phyloP scores from a whole-genome alignment of 35 echinoderm and acorn worm genomes.

The Amphiura filiformis region DNA sequence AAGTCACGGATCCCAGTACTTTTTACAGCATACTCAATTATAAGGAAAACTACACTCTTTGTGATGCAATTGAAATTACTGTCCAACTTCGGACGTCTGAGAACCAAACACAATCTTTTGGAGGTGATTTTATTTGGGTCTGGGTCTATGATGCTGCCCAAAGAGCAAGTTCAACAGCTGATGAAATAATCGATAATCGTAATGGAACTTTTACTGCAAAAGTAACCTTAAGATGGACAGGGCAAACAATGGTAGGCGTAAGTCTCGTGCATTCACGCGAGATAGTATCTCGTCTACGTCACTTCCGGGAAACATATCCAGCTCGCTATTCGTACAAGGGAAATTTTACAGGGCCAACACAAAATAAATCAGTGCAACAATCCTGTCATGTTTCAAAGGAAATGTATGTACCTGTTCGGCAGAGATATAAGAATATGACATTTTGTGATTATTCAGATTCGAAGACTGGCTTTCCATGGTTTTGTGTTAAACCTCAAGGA shows the following conservation, averaged over 20 bases:
- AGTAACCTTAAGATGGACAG: neutral
- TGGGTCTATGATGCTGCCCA: neutral
- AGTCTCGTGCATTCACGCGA: neutral
- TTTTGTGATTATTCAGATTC: neutral
- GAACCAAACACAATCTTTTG: neutral
- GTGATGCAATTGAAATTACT: neutral
- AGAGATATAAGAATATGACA: neutral
- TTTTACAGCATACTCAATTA: neutral
- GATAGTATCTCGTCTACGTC: neutral
- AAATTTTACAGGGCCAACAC: neutral
- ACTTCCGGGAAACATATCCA: neutral
- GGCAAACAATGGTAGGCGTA: neutral
- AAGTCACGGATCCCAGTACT: neutral
- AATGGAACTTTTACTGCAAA: neutral
- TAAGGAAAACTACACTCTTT: neutral
- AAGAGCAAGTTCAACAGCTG: neutral
- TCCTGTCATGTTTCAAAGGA: neutral
- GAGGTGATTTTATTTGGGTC: neutral
- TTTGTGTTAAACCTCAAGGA: neutral
- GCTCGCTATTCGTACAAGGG: neutral
- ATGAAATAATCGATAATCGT: neutral
- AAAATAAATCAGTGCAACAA: neutral
- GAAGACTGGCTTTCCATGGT: neutral
- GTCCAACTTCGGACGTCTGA: neutral
- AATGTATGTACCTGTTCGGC: neutral